Evolutionary conservation across 2,113 vertebrate species (phyloP), one percentile per base, ranked within the genome.

Genomic region (Cisticola juncidis): DNA sequence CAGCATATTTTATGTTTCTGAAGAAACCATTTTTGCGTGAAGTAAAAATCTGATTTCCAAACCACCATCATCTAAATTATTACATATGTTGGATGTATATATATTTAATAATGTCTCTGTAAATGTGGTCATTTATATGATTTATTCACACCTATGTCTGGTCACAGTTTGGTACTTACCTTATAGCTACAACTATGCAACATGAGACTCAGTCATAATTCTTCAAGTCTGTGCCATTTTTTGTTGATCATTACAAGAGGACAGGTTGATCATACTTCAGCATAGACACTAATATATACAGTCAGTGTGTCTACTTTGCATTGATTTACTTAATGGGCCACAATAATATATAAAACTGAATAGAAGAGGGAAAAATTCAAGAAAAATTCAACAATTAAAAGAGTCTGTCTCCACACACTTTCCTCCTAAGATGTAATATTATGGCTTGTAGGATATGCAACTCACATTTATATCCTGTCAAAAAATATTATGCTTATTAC

Each of bases 61-160:
- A 70, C n/a, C 66, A 62, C 38, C 92, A 74, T 38, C 12, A 76
- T 76, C 14, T 74, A 86, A 88, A 80, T 88, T 51, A 69, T 93
- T 4, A 60, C 68, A 35, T 47, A 64, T 82, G 31, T 53, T 68
- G 26, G 57, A 31, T 57, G 40, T 47, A 23, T 48, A 24, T 42
- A 35, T 38, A 54, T 35, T 79, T 69, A 93, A 82, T 88, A 56
- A 86, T 21, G 12, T 57, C 71, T 70, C 54, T 47, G 16, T 76
- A 93, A 91, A 95, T 93, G 76, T 14, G 22, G n/a, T 77, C 12
- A 66, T 93, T 95, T 83, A 56, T 66, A 36, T 97, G 65, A 95
- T 93, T 96, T 86, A 95, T 86, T 71, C 61, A 82, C 26, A 60
- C 65, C 79, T 81, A 42, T 93, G 28, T 71, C 68, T 84, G 64